phyloP scores from a whole-genome alignment of 35 echinoderm and acorn worm species.

The Apostichopus japonicus region DNA sequence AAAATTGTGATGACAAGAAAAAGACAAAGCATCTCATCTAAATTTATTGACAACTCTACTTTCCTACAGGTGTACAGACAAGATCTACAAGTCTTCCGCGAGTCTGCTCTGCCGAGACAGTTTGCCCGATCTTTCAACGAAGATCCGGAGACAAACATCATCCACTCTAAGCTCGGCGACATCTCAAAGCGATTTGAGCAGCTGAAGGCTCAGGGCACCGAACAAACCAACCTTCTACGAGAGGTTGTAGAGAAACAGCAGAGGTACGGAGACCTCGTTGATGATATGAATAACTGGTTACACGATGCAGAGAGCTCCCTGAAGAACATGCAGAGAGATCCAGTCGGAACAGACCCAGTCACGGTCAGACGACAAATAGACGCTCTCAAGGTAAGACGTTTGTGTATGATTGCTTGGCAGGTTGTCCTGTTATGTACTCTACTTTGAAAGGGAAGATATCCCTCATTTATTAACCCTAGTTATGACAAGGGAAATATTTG shows the following conservation, averaged over 20 bases:
- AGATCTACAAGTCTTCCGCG: constrained; percentile 87
- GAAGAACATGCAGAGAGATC: constrained; percentile 75
- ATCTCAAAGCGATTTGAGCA: constrained; percentile 81
- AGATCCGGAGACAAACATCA: constrained; percentile 77
- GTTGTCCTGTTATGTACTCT: too few species aligned
- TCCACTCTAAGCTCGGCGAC: constrained; percentile 72
- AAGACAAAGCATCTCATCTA: not conserved
- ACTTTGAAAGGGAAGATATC: too few species aligned
- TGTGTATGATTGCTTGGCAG: not conserved
- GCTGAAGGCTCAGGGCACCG: constrained; percentile 71
- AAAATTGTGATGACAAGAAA: too few species aligned
- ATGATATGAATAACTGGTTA: constrained; percentile 74
- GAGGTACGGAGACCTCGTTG: constrained; percentile 65
- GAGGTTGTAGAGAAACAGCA: constrained; percentile 90
- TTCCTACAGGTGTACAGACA: constrained; percentile 80
- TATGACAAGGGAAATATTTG: too few species aligned
- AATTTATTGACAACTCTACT: not conserved
- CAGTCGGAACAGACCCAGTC: constrained; percentile 87
- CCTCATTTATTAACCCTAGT: too few species aligned
- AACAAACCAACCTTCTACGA: constrained; percentile 68
- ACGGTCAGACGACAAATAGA: constrained; percentile 90
- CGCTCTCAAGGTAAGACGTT: constrained; percentile 74
- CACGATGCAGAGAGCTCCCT: constrained; percentile 80
- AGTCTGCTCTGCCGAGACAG: constrained; percentile 82
- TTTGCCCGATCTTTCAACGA: constrained; percentile 78